A percentile compares a stretch with the other conserved stretches of the same genome.
Evolutionary conservation across 2,113 vertebrate genomes (phyloP).

Genomic region (Sylvilagus bachmani): DNA sequence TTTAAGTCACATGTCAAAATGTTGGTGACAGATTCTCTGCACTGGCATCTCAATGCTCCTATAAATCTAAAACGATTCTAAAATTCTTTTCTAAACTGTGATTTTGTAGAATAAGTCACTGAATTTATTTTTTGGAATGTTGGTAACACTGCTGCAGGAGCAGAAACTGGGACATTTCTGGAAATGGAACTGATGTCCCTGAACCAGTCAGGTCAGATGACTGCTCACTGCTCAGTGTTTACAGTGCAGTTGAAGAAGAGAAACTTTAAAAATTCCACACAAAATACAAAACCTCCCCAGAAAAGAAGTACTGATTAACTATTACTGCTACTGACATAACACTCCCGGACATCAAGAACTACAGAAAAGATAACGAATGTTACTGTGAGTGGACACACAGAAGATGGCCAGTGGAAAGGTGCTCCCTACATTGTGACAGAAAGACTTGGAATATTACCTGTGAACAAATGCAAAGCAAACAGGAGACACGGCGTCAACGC

Average conservation of each 20-base stretch:
- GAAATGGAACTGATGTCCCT: background rate
- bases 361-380: background rate
- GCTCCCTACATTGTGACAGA: background rate
- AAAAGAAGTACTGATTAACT: background rate
- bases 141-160: background rate
- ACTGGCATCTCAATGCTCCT: background rate
- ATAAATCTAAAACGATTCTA: conserved; percentile 6
- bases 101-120: conserved; percentile 16
- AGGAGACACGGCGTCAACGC: background rate
- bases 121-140: background rate
- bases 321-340: background rate
- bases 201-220: background rate
- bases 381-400: background rate
- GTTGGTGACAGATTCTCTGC: background rate
- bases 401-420: background rate
- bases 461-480: background rate
- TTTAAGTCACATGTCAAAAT: background rate
- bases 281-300: background rate
- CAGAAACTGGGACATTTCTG: conserved; percentile 11
- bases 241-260: background rate
- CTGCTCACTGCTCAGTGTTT: background rate
- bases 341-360: background rate
- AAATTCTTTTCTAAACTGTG: background rate
- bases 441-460: background rate
- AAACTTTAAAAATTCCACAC: background rate